Percentiles rank a stretch among this genome's conserved stretches.
These are phyloP conservation scores for Artemia franciscana DNA, from an alignment of 1,140 invertebrate species.

Conservation along the genomic window DNA sequence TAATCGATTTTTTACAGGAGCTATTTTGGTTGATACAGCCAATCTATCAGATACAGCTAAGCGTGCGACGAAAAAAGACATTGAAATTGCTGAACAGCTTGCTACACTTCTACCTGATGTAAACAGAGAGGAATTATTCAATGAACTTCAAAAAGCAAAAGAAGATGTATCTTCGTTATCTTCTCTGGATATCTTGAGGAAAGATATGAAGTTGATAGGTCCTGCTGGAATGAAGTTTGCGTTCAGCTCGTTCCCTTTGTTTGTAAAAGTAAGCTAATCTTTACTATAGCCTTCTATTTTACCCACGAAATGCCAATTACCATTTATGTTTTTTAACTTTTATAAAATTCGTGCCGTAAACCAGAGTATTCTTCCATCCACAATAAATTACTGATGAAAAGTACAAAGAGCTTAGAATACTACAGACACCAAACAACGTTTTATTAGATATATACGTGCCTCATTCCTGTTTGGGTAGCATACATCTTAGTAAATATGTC, in stretches of 20 bases:
- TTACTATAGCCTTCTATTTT: too few species aligned
- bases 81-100: constrained; percentile 4
- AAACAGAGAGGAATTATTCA: constrained; percentile 1
- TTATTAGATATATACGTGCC: too few species aligned
- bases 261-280: not conserved
- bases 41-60: constrained; percentile 9
- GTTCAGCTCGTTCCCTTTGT: constrained; percentile 7
- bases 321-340: too few species aligned
- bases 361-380: too few species aligned
- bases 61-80: constrained; percentile 10
- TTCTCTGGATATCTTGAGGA: constrained; percentile 5
- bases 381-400: too few species aligned
- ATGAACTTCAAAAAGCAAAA: constrained; percentile 9
- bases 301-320: too few species aligned
- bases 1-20: constrained; percentile 8
- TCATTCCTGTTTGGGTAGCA: too few species aligned
- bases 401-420: too few species aligned
- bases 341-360: too few species aligned
- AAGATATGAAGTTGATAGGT: constrained; percentile 9
- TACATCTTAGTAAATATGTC: too few species aligned
- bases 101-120: constrained; percentile 1
- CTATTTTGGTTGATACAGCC: constrained; percentile 12
- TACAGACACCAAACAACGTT: too few species aligned
- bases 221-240: constrained; percentile 2
- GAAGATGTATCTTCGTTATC: constrained; percentile 6